A percentile compares a stretch with the other conserved stretches of the same genome.
Conservation (phyloP, 2,888 invertebrate species). For the Branchipolynoe longqiensis region DNA sequence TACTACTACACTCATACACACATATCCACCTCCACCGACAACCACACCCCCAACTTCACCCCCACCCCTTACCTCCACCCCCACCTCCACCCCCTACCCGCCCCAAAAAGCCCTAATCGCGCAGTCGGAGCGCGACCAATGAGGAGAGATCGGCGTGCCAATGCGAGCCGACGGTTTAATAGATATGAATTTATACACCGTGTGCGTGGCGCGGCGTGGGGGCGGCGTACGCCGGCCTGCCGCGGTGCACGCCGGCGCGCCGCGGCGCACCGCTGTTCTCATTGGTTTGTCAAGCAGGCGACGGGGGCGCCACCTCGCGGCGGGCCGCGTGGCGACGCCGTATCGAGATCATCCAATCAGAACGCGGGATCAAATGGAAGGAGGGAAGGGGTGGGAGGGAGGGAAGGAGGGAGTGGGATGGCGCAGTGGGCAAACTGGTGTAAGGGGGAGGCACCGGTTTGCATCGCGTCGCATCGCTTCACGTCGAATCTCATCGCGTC, state of each 20-base stretch:
- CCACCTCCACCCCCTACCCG: neutral
- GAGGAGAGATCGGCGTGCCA: constrained; percentile 27
- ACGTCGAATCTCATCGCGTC: no score
- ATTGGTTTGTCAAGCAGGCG: constrained; percentile 45
- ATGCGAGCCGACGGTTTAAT: constrained; percentile 51
- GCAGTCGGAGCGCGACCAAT: constrained; percentile 35
- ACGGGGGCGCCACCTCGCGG: constrained; percentile 8
- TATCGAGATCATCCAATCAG: constrained; percentile 28
- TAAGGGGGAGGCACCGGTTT: neutral
- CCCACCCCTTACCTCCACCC: neutral
- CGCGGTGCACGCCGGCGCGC: neutral
- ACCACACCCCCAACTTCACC: neutral
- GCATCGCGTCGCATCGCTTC: neutral
- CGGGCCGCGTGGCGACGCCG: neutral
- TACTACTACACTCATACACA: no score
- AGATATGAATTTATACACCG: constrained; percentile 42
- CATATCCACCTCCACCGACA: no score
- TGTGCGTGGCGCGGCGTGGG: neutral
- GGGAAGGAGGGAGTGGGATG: no score
- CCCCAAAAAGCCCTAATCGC: constrained; percentile 41
- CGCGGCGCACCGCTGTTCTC: neutral
- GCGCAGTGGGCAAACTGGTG: no score
- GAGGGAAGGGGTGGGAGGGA: no score
- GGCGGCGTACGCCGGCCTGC: constrained; percentile 9
- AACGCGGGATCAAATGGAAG: constrained; percentile 13